A percentile compares a stretch with the other conserved stretches of the same genome.
Evolutionary conservation across 2,888 invertebrate species (phyloP).

Genomic region (Ochropleura leucogaster): DNA sequence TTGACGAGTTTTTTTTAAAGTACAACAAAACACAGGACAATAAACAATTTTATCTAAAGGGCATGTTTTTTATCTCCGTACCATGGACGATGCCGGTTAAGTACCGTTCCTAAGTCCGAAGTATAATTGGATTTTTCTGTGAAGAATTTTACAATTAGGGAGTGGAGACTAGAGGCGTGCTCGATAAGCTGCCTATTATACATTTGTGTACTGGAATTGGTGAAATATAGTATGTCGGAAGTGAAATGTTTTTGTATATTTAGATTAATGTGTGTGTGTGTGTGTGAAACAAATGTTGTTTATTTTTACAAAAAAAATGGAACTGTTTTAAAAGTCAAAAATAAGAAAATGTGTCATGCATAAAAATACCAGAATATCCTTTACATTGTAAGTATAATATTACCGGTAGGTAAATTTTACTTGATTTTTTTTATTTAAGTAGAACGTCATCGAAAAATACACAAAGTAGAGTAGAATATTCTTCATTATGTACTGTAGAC

Average conservation of each 20-base stretch:
- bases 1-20: slow-evolving; percentile 10
- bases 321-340: too few species aligned
- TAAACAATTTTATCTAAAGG: slow-evolving; percentile 30
- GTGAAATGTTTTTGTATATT: not conserved
- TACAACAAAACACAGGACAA: not conserved
- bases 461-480: too few species aligned
- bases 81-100: slow-evolving; percentile 6
- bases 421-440: too few species aligned
- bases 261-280: too few species aligned
- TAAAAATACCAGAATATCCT: too few species aligned
- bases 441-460: too few species aligned
- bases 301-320: too few species aligned
- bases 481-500: too few species aligned
- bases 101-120: slow-evolving; percentile 17
- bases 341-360: too few species aligned
- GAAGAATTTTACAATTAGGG: slow-evolving; percentile 43
- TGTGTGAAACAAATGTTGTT: too few species aligned
- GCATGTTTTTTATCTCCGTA: slow-evolving; percentile 31
- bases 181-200: not conserved
- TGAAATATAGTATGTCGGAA: not conserved
- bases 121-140: slow-evolving; percentile 50
- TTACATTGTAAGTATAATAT: too few species aligned
- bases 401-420: too few species aligned
- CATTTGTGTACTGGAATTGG: slow-evolving; percentile 2
- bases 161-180: slow-evolving; percentile 16